Evolutionary conservation across 2,113 vertebrate genomes (phyloP).

Genomic region (Agapornis roseicollis): DNA sequence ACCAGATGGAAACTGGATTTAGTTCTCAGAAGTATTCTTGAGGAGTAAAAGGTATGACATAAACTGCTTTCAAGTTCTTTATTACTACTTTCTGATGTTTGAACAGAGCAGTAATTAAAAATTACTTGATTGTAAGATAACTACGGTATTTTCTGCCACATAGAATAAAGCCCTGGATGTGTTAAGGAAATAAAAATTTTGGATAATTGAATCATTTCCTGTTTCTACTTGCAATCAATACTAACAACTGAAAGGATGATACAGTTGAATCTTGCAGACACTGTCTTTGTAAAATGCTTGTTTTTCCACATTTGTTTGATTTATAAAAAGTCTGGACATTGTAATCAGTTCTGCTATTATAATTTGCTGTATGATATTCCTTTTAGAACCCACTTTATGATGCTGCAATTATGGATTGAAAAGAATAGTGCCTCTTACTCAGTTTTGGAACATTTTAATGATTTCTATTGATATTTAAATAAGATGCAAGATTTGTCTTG

Average conservation of each 20-base stretch:
- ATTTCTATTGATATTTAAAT: constrained; percentile 36
- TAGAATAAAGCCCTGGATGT: neutral
- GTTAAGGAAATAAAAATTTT: neutral
- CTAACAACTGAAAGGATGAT: neutral
- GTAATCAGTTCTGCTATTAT: neutral
- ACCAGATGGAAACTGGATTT: neutral
- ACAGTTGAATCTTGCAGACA: neutral
- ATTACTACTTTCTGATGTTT: neutral
- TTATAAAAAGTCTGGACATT: neutral
- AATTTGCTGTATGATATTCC: neutral
- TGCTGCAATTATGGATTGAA: constrained; percentile 23
- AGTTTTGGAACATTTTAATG: neutral
- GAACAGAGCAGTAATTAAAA: neutral
- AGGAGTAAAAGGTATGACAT: neutral
- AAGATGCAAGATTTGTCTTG: constrained; percentile 17
- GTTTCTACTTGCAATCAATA: neutral
- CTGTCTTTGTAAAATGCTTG: neutral
- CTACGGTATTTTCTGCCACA: neutral
- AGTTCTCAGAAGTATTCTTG: neutral
- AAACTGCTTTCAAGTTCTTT: neutral
- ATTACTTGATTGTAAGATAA: neutral
- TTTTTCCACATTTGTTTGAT: neutral
- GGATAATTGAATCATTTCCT: neutral
- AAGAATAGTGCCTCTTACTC: neutral
- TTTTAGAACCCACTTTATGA: neutral